These are phyloP conservation scores for Caenorhabditis macrosperma DNA, from an alignment of 2,888 invertebrate species.

Conservation along the genomic window DNA sequence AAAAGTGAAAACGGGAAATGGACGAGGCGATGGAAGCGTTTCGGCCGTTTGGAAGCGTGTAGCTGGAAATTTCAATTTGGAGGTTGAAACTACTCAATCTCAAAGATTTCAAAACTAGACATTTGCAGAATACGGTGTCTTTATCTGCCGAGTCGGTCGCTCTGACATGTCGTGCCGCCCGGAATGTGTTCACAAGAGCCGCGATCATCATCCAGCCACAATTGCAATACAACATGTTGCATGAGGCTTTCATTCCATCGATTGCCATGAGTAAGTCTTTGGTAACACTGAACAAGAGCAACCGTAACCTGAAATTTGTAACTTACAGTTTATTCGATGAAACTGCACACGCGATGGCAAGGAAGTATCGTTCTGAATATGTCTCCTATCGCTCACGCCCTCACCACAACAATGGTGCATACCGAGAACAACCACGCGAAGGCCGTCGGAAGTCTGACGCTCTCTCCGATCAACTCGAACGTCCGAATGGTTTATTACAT, in stretches of 20 bases:
- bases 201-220: constrained; percentile 75
- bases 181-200: constrained; percentile 67
- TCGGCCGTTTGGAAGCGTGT: constrained; percentile 74
- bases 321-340: constrained; percentile 73
- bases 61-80: constrained; percentile 68
- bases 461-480: constrained; percentile 74
- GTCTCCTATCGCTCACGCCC: constrained; percentile 62
- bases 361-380: constrained; percentile 70
- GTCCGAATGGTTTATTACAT: constrained; percentile 71
- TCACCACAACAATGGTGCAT: constrained; percentile 76
- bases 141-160: constrained; percentile 67
- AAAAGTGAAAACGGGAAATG: constrained; percentile 73
- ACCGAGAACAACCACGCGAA: constrained; percentile 78
- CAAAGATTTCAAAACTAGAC: background rate
- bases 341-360: constrained; percentile 73
- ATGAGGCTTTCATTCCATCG: constrained; percentile 65
- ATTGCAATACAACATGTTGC: constrained; percentile 69
- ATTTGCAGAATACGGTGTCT: constrained; percentile 66
- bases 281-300: background rate
- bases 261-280: constrained; percentile 64
- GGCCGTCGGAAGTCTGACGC: constrained; percentile 74
- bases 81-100: constrained; percentile 52
- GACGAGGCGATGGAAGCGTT: constrained; percentile 76
- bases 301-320: too few relatives aligned
- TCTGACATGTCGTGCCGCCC: constrained; percentile 59